These are phyloP conservation scores for Micronycteris hirsuta DNA, from an alignment of 2,113 vertebrate species.

Conservation along the genomic window DNA sequence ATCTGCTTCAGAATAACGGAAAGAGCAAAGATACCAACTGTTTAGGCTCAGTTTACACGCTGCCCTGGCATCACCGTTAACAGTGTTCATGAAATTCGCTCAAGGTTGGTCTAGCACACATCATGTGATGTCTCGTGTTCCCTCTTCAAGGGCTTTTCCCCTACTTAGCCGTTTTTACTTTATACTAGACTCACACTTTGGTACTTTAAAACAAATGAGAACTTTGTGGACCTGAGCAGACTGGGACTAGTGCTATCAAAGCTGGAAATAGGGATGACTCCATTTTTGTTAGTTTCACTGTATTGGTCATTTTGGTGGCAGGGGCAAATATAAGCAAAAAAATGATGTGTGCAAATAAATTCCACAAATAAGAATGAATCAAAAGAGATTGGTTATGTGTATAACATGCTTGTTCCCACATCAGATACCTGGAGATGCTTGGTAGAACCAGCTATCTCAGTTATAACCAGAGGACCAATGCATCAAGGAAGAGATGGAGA, in stretches of 20 bases:
- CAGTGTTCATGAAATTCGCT: background rate
- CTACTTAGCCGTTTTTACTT: background rate
- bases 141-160: background rate
- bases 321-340: background rate
- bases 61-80: background rate
- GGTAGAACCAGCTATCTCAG: background rate
- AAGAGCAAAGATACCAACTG: accelerated
- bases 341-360: background rate
- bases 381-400: background rate
- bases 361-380: background rate
- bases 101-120: background rate
- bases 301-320: background rate
- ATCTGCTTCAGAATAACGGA: background rate
- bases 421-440: background rate
- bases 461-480: background rate
- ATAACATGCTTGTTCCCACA: background rate
- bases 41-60: no score
- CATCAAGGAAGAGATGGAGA: background rate
- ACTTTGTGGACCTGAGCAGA: background rate
- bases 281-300: background rate
- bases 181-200: background rate
- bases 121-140: background rate
- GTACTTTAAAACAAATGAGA: background rate
- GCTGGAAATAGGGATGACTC: background rate
- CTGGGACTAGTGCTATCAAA: background rate